phyloP scores from a whole-genome alignment of 2,113 vertebrate species.

The Psettodes erumei region DNA sequence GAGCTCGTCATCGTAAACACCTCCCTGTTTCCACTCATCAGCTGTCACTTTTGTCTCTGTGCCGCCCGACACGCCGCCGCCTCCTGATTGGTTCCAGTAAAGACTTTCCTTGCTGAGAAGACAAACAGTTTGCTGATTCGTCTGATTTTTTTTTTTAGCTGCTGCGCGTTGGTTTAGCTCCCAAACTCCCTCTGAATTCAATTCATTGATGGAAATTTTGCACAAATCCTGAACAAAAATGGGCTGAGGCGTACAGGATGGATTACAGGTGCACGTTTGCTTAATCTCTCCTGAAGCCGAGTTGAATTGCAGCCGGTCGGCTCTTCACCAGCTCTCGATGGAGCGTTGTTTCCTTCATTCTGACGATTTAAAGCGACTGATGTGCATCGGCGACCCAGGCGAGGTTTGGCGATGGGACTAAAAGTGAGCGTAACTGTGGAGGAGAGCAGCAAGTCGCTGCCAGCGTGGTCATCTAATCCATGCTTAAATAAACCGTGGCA shows the following conservation, averaged over 20 bases:
- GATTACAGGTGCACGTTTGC: constrained; percentile 5
- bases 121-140: too few relatives aligned
- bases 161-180: too few relatives aligned
- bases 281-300: constrained; percentile 1
- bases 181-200: too few relatives aligned
- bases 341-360: constrained; percentile 65
- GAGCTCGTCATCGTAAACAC: background rate
- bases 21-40: background rate
- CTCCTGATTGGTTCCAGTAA: too few relatives aligned
- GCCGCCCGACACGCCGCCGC: too few relatives aligned
- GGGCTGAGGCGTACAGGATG: background rate
- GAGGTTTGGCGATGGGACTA: background rate
- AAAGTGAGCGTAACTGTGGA: background rate
- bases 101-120: too few relatives aligned
- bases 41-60: too few relatives aligned
- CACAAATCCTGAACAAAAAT: too few relatives aligned
- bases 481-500: constrained; percentile 27
- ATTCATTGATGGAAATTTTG: too few relatives aligned
- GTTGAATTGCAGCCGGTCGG: constrained; percentile 45
- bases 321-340: constrained; percentile 46
- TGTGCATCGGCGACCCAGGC: background rate
- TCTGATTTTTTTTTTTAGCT: too few relatives aligned
- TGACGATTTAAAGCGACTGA: constrained; percentile 19
- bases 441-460: constrained; percentile 1
- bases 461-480: background rate